Evolutionary conservation across 2,797 vertebrate species (phyloP), one percentile per base, ranked within the genome.

Genomic region (Siniperca obscura): DNA sequence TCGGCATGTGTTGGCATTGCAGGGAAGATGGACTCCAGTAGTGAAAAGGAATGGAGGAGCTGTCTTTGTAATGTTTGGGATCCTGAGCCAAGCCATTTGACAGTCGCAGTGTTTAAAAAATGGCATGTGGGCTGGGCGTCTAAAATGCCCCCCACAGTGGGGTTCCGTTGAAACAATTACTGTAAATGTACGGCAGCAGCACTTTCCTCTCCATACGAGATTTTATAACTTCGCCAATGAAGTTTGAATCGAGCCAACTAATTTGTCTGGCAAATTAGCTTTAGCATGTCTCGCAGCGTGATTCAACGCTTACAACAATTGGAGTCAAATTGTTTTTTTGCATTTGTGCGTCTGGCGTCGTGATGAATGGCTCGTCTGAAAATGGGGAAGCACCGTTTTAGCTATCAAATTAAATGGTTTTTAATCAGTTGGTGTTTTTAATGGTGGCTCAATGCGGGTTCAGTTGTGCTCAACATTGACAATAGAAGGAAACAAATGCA

Each of bases 381-480:
- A 92, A 94, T 87, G 87, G 93, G 90, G 82, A 90, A 93, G 90
- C 74, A 73, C 84, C 60, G 89, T 89, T 92, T 91, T 92, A 92
- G 93, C 94, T 93, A 94, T 95, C 93, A 95, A 94, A 95, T 94
- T 94, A 95, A 95, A 95, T 93, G 92, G 87, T 91, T 94, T 94
- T 94, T 95, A 94, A 94, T 94, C 93, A 95, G 94, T 91, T 82
- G 89, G 90, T 91, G 91, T 94, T 95, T 94, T 94, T 93, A 94
- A 93, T 94, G 92, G 92, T 42, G 90, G 90, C 89, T 74, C 79
- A 64, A 82, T 85, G 90, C 81, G 83, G 85, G 83, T 84, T 94
- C 89, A 91, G 74, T 94, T 93, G 92, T 93, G 93, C 93, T 94
- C 93, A 94, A 94, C 89, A 67, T 72, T 71, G 88, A 92, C 93